Base-by-base conservation (phyloP, 2,797 vertebrate species). In the Hippocampus kuda region DNA sequence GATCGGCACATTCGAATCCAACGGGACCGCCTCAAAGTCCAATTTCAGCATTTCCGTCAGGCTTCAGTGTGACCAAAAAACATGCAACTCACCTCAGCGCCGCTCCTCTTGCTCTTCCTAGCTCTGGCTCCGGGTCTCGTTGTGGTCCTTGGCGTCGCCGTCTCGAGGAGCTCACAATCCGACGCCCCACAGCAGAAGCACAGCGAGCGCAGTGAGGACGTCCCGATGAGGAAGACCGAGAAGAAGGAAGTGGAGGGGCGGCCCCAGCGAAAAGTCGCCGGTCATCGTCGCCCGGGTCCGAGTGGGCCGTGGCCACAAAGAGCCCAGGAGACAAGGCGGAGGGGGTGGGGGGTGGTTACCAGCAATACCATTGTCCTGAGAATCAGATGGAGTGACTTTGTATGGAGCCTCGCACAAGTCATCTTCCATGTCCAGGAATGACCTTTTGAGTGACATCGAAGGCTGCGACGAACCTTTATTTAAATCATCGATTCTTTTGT, bases 251-350 rank as follows among this genome's bases (percentile, higher is more conserved):
- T 10, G n/a, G 62, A 74, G 0, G 9, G 70, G 34, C 53, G 67
- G 69, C 27, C n/a, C 46, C 5, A 12, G 77, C 68, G 56, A 66
- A 76, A 74, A 77, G 84, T 65, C 27, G n/a, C 42, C 13, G 86
- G 85, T 85, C 82, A 82, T 75, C 80, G 22, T 79, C 85, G 78
- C 79, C 81, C 67, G 78, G 79, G 78, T 79, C 77, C 56, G 84
- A 83, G 85, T 86, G 85, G 85, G 85, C 77, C 65, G 83, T 54
- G 72, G 80, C 85, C 79, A 85, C 80, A 86, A 76, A 81, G 72
- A 75, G 10, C 20, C 51, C 73, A 69, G 76, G 48, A 13, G 24
- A 49, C n/a, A 46, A 49, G 26, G 46, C 51, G 48, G 67, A 68
- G 67, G 63, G 60, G 63, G 48, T 66, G 24, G 42, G 51, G 30